phyloP scores from a whole-genome alignment of 2,888 invertebrate genomes.

The Drosophila acutilabella region DNA sequence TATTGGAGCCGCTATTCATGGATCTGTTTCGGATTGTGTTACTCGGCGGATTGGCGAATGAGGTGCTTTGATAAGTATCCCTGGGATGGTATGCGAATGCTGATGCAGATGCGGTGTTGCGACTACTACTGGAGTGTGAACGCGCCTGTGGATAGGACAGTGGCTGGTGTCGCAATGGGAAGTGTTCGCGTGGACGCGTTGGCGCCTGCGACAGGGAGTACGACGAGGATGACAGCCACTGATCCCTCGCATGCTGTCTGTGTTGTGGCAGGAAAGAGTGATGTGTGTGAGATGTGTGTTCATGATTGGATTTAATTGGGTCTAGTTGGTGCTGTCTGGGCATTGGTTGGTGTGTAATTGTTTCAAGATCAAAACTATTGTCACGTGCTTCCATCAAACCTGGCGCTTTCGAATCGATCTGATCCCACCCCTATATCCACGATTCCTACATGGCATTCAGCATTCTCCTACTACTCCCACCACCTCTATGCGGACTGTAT shows the following conservation, averaged over 20 bases:
- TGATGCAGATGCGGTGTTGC: constrained; percentile 23
- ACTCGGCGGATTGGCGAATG: constrained; percentile 57
- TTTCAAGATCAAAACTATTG: constrained; percentile 79
- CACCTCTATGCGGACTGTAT: constrained; percentile 86
- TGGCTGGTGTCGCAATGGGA: constrained; percentile 71
- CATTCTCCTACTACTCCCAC: constrained; percentile 86
- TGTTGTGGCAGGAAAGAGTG: constrained; percentile 32
- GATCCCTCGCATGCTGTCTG: constrained; percentile 35
- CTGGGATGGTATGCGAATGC: constrained; percentile 35
- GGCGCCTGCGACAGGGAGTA: constrained; percentile 55
- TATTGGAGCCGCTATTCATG: constrained; percentile 41
- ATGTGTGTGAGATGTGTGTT: constrained; percentile 16
- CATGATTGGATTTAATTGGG: constrained; percentile 24
- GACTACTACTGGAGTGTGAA: constrained; percentile 30
- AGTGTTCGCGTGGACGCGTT: constrained; percentile 60
- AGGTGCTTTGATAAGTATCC: constrained; percentile 63
- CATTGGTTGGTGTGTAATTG: constrained; percentile 58
- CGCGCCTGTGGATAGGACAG: constrained; percentile 66
- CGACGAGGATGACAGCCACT: constrained; percentile 63
- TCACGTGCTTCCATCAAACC: constrained; percentile 78
- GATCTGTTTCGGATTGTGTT: constrained; percentile 35
- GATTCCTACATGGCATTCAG: constrained; percentile 86
- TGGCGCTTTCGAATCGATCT: constrained; percentile 84
- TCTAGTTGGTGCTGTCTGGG: constrained; percentile 38
- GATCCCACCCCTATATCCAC: constrained; percentile 86